phyloP scores from a whole-genome alignment of 2,797 vertebrate species.

The Pangasius larnaudii region DNA sequence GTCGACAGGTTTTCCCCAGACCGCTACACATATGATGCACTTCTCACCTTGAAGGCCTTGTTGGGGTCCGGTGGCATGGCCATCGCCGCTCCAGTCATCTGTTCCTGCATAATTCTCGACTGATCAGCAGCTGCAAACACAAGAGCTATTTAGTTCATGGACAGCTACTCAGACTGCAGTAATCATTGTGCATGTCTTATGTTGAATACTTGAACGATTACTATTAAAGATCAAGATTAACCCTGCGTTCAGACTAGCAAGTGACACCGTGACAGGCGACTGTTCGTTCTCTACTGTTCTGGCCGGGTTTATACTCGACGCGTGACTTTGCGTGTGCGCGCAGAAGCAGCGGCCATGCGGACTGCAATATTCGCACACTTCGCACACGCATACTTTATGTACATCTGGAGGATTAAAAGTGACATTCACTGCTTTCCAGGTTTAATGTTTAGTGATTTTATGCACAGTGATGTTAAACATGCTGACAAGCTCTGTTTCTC shows the following conservation, averaged over 20 bases:
- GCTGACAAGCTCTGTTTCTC: too few species aligned
- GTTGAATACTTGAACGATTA: neutral
- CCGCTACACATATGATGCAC: neutral
- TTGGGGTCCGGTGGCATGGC: constrained; percentile 85
- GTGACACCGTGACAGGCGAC: neutral
- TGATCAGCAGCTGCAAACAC: constrained; percentile 78
- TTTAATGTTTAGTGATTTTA: neutral
- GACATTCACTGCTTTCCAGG: too few species aligned
- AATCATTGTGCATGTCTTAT: neutral
- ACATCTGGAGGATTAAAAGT: neutral
- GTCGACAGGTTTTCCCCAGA: neutral
- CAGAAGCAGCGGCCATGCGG: neutral
- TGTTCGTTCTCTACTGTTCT: neutral
- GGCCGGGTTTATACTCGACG: neutral
- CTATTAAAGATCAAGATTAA: neutral
- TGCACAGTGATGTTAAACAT: neutral
- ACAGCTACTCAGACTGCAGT: neutral
- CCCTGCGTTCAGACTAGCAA: neutral
- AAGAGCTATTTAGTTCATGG: neutral
- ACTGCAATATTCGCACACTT: neutral
- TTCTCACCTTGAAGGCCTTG: constrained; percentile 81
- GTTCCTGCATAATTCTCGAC: constrained; percentile 82
- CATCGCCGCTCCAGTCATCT: constrained; percentile 83
- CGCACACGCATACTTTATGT: neutral
- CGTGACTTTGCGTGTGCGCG: neutral